Conservation (phyloP, 2,888 invertebrate genomes). For the Anodontia alba region DNA sequence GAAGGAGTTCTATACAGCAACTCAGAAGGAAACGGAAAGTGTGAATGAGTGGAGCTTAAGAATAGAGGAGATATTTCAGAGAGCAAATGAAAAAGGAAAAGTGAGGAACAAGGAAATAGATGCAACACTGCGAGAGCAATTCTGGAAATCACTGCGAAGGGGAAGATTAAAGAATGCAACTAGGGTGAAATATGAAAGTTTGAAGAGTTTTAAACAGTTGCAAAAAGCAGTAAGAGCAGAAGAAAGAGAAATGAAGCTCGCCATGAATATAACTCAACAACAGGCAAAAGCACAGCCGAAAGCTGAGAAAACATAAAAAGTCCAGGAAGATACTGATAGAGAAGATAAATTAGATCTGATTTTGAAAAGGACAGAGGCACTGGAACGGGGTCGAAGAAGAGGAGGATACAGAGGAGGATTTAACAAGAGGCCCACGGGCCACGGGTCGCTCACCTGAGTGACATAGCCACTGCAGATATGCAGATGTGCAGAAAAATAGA, state of each 20-base stretch:
- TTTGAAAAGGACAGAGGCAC: not conserved
- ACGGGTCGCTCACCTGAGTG: no score
- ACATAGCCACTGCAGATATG: no score
- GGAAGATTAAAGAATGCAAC: no score
- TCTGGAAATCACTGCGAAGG: not conserved
- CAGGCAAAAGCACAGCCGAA: not conserved
- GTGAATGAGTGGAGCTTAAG: not conserved
- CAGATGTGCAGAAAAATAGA: no score
- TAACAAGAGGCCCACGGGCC: no score
- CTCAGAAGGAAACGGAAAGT: not conserved
- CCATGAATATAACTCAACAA: not conserved
- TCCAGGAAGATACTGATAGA: not conserved
- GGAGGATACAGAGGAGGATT: no score
- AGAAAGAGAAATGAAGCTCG: not conserved
- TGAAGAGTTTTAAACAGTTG: not conserved
- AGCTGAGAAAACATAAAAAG: not conserved
- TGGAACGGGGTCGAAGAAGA: not conserved
- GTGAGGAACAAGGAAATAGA: not conserved
- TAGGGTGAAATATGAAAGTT: not conserved
- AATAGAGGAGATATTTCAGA: not conserved
- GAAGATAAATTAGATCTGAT: not conserved
- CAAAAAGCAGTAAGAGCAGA: not conserved
- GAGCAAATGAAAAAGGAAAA: not conserved
- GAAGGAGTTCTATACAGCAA: not conserved
- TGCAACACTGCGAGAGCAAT: not conserved